These are phyloP conservation scores for Stylophora pistillata DNA, from an alignment of 64 coral and sea anemone genomes.

Conservation along the genomic window DNA sequence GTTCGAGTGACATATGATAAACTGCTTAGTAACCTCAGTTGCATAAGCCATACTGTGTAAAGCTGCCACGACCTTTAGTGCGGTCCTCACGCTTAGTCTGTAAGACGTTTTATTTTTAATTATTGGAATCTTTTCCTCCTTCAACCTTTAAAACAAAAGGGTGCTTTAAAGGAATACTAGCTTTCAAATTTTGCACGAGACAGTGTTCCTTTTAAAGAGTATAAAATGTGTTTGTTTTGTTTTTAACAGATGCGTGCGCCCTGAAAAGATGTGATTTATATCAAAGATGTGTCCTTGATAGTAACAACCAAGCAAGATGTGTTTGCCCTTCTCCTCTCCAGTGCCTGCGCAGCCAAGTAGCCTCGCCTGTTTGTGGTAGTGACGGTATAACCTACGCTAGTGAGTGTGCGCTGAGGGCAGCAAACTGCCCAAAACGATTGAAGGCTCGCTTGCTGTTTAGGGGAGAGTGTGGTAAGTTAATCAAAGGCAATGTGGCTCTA, in stretches of 20 bases:
- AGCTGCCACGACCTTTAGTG: no score
- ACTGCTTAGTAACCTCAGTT: no score
- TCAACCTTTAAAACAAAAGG: no score
- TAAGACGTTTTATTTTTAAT: no score
- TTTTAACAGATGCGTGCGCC: conserved; percentile 54
- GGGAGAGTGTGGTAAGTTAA: conserved; percentile 67
- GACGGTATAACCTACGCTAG: conserved; percentile 79
- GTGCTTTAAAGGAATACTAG: no score
- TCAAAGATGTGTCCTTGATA: conserved; percentile 21
- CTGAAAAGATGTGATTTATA: conserved; percentile 34
- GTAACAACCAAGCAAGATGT: conserved; percentile 31
- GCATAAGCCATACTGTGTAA: no score
- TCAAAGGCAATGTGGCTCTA: not conserved
- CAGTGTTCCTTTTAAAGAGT: no score
- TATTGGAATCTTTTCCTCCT: no score
- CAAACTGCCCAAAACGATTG: conserved; percentile 64
- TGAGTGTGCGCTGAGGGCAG: conserved; percentile 66
- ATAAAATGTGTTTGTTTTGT: not conserved
- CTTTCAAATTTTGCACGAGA: no score
- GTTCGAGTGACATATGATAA: no score
- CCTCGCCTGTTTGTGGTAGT: conserved; percentile 72
- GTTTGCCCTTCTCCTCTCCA: conserved; percentile 42
- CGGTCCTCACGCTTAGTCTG: no score
- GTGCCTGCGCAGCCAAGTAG: not conserved
- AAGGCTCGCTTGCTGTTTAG: conserved; percentile 44